Evolutionary conservation across 2,113 vertebrate species (phyloP).

Genomic region (Alosa alosa): DNA sequence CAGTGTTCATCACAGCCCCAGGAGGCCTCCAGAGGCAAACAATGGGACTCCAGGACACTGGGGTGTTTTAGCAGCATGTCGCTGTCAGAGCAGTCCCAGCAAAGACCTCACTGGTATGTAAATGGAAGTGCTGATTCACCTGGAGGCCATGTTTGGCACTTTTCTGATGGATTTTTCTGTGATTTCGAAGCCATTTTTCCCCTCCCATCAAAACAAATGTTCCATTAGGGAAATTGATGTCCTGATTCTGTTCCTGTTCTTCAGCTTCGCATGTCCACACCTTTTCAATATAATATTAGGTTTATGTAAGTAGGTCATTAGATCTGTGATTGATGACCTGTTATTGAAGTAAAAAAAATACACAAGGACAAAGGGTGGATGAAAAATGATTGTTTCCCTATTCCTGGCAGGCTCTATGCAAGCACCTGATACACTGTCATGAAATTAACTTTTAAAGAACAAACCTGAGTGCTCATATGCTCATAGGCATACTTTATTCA

Average conservation of each 20-base stretch:
- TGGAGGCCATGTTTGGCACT: neutral
- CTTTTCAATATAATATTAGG: conserved; percentile 5
- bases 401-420: neutral
- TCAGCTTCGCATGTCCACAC: neutral
- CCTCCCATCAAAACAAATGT: neutral
- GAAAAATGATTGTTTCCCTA: neutral
- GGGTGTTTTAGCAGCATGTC: neutral
- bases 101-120: neutral
- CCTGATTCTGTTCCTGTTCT: neutral
- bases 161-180: neutral
- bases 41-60: neutral
- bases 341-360: neutral
- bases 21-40: neutral
- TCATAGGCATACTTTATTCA: neutral
- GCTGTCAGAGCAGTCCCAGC: neutral
- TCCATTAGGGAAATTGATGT: conserved; percentile 14
- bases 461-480: neutral
- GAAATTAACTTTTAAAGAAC: conserved; percentile 1
- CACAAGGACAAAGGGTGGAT: neutral
- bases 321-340: conserved; percentile 1
- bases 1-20: neutral
- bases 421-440: neutral
- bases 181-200: neutral
- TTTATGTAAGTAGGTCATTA: conserved; percentile 11
- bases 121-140: neutral